Conservation (phyloP, 30 jellyfish, hydroid and myxozoan species). For the Aurelia sp. region DNA sequence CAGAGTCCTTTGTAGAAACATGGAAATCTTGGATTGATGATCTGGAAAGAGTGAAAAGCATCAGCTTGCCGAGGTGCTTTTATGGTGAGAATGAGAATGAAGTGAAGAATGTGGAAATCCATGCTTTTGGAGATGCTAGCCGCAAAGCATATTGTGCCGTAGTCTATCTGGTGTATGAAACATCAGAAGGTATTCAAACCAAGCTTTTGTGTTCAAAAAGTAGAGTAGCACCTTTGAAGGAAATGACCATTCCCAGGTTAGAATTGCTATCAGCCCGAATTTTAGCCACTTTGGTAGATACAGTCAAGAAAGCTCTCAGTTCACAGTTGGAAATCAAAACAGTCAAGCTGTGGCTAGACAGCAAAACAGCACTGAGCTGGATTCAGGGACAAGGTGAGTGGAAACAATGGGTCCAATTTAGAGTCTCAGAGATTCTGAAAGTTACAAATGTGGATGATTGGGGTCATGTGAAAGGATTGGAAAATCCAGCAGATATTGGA, state of each 20-base stretch:
- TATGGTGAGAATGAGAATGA: too few relatives aligned
- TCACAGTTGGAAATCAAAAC: slow-evolving; percentile 14
- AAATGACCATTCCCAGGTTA: slow-evolving; percentile 23
- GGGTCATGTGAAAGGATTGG: slow-evolving; percentile 41
- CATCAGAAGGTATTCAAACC: slow-evolving; percentile 21
- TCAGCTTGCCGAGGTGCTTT: slow-evolving; percentile 24
- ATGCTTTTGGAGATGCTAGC: slow-evolving; percentile 36
- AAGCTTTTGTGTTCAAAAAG: slow-evolving; percentile 20
- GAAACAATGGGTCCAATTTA: slow-evolving; percentile 50
- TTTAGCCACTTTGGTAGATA: slow-evolving; percentile 13
- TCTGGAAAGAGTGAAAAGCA: neutral
- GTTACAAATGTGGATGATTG: slow-evolving; percentile 9
- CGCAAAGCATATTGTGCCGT: slow-evolving; percentile 47
- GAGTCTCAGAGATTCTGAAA: slow-evolving; percentile 35
- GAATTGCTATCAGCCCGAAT: slow-evolving; percentile 46
- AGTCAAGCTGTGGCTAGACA: slow-evolving; percentile 48
- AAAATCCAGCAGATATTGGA: slow-evolving; percentile 49
- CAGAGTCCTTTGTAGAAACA: too few relatives aligned
- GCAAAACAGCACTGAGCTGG: slow-evolving; percentile 51
- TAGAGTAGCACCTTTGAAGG: slow-evolving; percentile 33
- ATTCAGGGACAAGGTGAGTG: slow-evolving; percentile 44
- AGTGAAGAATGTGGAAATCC: slow-evolving; percentile 23
- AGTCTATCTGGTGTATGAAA: slow-evolving; percentile 14
- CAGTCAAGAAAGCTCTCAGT: slow-evolving; percentile 8
- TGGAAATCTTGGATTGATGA: slow-evolving; percentile 35